Base-by-base conservation (phyloP, 2,113 vertebrate species). In the Rissa tridactyla region DNA sequence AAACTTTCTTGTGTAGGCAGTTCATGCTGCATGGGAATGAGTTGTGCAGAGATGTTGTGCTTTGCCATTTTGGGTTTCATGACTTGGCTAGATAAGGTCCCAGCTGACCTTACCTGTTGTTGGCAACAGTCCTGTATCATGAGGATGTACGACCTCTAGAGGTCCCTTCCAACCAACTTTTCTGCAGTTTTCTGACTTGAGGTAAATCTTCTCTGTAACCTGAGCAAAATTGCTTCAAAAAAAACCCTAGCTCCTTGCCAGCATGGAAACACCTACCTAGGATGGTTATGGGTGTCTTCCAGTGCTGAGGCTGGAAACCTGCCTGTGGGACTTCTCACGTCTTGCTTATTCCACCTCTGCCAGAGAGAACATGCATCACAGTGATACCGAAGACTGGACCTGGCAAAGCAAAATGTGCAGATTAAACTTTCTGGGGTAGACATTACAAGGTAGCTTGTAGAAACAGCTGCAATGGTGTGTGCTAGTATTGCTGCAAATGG, bases 361-460 rank as follows among this genome's bases (percentile, higher is more conserved):
- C 25, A 70, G 23, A 1, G 3, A 49, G 44, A 77, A 73, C 5
- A 13, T 38, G 17, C 10, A 47, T 70, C 51, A 47, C 36, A 51
- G 15, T 69, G 30, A 32, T 49, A 72, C 8, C 0, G 0, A 57
- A 66, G 20, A 42, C 11, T 51, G 40, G 30, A 62, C 27, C n/a
- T 83, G 49, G 26, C 44, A 83, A 51, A 83, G 62, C 20, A 58
- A 86, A 60, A 27, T 20, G 18, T 55, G 20, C 23, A 26, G 17
- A 17, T n/a, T 78, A 66, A 69, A 81, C 18, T 77, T 62, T 42
- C 30, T 46, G 0, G 4, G 2, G 29, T n/a, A 46, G 71, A 36
- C 0, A 0, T 44, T 34, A 40, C 0, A 2, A 80, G 58, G 10
- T 23, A 34, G 14, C 34, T 16, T 54, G 21, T 46, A 40, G 52